Base-by-base conservation (phyloP, 2,888 invertebrate species). In the Oscheius myriophilus region DNA sequence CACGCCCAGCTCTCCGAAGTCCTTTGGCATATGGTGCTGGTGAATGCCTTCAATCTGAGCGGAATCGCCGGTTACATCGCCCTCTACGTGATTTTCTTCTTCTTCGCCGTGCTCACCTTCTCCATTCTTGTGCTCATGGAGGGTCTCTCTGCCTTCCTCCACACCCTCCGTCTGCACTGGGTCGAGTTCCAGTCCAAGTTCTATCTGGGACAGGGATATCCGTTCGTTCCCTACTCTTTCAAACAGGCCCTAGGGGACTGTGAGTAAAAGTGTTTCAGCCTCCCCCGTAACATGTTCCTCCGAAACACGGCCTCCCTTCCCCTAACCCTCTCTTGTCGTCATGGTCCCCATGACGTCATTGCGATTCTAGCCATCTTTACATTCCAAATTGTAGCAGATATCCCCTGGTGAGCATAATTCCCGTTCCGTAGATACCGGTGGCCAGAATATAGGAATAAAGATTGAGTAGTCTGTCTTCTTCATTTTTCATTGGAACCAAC, bases 101-200 rank as follows among this genome's bases (percentile, higher is more conserved):
- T 93, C 83, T 99, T 97, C 95, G 93, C 93, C 14, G 74, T 84
- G 14, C 91, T 98, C 77, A 97, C 97, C 52, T 91, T 98, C 51
- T 92, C 93, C 84, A 96, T 99, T 88, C 91, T 98, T 43, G 93
- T 99, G 70, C 90, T 97, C 58, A 99, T 99, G 98, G 98, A 99
- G 90, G 98, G 98, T 4, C 91, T 98, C 41, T 97, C 96, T 41
- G 98, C 98, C 66, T 98, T 99, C 90, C 91, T 98, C 82, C 98
- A 84, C 76, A 82, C 84, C 11, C 82, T 84, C 21, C 82, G 84
- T 76, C 80, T 84, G 53, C 84, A 84, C 61, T 84, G 84, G 84
- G 96, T 97, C 77, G 97, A 97, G 89, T 97, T 97, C 90, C 96
- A 97, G 89, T 95, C 94, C 89, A 98, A 97, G 88, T 97, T 98